Evolutionary conservation across 1,140 invertebrate genomes (phyloP).

Genomic region (Monomorium pharaonis): DNA sequence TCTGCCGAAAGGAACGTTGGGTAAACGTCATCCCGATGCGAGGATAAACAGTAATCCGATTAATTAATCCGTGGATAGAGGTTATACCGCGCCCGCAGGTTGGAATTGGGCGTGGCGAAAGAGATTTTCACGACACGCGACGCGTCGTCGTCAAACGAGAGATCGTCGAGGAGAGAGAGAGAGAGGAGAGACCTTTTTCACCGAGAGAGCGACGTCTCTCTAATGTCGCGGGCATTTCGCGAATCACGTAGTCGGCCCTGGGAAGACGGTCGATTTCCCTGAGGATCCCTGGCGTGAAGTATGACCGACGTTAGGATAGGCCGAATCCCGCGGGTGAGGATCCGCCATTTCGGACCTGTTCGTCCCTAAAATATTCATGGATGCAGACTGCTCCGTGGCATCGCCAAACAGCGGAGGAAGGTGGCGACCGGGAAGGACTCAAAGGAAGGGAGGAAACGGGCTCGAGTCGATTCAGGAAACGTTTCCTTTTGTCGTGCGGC

Average conservation of each 20-base stretch:
- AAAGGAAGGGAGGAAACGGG: not conserved
- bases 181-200: slow-evolving; percentile 2
- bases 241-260: slow-evolving; percentile 52
- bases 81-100: not conserved
- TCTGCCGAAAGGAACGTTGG: not conserved
- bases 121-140: not conserved
- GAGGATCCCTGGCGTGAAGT: slow-evolving; percentile 60
- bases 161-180: too few relatives aligned
- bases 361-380: slow-evolving; percentile 70
- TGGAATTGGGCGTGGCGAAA: not conserved
- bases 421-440: slow-evolving; percentile 13
- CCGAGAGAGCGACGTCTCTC: slow-evolving; percentile 5
- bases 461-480: slow-evolving; percentile 33
- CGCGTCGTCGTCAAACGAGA: not conserved
- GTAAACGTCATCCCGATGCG: not conserved
- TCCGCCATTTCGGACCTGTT: slow-evolving; percentile 59
- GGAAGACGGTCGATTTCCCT: slow-evolving; percentile 33
- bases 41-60: not conserved
- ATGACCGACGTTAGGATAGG: slow-evolving; percentile 64
- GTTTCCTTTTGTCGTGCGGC: slow-evolving; percentile 37
- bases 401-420: slow-evolving; percentile 35
- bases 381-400: slow-evolving; percentile 47
- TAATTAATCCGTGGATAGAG: too few relatives aligned
- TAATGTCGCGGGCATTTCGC: slow-evolving; percentile 53
- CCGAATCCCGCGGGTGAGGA: slow-evolving; percentile 57